Conservation (phyloP, 2,113 vertebrate species). For the Myanophis thanlyinensis region DNA sequence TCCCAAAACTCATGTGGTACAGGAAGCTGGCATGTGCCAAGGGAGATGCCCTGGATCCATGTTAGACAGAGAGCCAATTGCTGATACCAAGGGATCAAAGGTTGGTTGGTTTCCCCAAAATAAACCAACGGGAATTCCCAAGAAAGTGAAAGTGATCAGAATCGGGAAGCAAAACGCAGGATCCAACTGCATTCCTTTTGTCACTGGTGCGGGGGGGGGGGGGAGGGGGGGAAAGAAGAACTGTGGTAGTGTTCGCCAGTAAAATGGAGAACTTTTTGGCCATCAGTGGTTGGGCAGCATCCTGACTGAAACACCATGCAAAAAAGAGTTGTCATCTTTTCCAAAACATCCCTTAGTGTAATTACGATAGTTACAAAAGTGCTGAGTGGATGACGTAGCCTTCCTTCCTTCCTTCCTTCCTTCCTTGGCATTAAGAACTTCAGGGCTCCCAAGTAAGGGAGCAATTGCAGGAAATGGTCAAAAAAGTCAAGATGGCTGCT, state of each 20-base stretch:
- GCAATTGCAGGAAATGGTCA: neutral
- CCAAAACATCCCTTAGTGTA: neutral
- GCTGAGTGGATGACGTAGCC: neutral
- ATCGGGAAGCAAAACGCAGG: neutral
- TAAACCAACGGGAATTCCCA: neutral
- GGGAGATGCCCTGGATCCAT: neutral
- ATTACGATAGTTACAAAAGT: neutral
- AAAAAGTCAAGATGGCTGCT: neutral
- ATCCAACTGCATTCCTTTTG: neutral
- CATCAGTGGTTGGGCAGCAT: neutral
- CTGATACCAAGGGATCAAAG: neutral
- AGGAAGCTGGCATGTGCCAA: neutral
- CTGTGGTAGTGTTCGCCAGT: neutral
- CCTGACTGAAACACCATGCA: neutral
- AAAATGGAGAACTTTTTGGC: neutral
- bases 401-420: neutral
- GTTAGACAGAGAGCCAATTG: neutral
- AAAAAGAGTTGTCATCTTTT: neutral
- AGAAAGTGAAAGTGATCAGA: neutral
- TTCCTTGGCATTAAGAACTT: neutral
- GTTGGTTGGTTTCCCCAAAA: neutral
- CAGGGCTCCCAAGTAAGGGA: neutral
- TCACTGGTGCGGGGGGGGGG: too few relatives aligned
- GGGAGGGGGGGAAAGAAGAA: neutral
- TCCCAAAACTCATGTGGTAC: neutral